phyloP scores from a whole-genome alignment of 2,888 invertebrate genomes.

The Dromius quadrimaculatus region DNA sequence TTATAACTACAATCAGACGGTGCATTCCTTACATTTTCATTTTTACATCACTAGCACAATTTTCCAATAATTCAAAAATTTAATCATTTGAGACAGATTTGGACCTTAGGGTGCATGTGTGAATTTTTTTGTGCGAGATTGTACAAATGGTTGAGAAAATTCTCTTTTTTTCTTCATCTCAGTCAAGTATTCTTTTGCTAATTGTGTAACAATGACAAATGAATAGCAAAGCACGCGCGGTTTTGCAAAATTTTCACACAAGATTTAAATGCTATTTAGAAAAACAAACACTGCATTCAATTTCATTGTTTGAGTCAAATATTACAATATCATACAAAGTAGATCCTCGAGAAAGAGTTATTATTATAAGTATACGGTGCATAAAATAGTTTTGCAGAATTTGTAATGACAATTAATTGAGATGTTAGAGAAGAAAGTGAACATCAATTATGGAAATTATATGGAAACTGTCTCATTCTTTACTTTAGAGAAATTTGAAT shows the following conservation, averaged over 20 bases:
- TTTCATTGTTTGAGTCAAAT: constrained; percentile 13
- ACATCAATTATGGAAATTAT: too few species aligned
- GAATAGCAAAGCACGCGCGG: constrained; percentile 27
- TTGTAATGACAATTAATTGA: background rate
- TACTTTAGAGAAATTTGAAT: too few species aligned
- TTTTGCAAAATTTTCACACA: constrained; percentile 19
- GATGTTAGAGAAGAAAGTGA: too few species aligned
- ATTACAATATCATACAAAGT: background rate
- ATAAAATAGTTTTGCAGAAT: constrained; percentile 1
- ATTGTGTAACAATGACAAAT: constrained; percentile 15
- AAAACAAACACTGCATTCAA: constrained; percentile 18
- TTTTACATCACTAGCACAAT: too few species aligned
- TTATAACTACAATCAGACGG: too few species aligned
- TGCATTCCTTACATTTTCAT: too few species aligned
- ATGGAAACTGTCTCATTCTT: too few species aligned
- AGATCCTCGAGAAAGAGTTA: background rate
- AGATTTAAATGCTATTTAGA: constrained; percentile 22
- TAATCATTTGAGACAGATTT: too few species aligned
- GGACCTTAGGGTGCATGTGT: too few species aligned
- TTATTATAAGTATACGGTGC: background rate
- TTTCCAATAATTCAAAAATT: too few species aligned
- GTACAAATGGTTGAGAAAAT: background rate
- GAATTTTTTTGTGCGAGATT: too few species aligned
- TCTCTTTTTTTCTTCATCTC: background rate
- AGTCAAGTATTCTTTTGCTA: too few species aligned